A percentile compares a stretch with the other conserved stretches of the same genome.
Evolutionary conservation across 2,888 invertebrate species (phyloP).

Genomic region (Cabera pusaria): DNA sequence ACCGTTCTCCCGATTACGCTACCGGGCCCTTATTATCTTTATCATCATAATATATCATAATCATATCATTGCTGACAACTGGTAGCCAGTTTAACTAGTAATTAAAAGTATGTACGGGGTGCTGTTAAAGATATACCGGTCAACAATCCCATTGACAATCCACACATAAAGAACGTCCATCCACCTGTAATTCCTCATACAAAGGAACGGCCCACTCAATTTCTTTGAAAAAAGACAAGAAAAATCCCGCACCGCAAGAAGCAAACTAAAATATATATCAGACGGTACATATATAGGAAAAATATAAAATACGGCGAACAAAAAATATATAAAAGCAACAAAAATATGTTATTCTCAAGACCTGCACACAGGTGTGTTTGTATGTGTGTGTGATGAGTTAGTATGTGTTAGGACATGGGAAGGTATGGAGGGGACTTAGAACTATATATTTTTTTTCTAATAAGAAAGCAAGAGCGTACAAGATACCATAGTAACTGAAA

Average conservation of each 20-base stretch:
- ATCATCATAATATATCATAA: too few species aligned
- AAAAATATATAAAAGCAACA: conserved; percentile 82
- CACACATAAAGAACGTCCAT: too few species aligned
- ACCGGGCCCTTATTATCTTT: too few species aligned
- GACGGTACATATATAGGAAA: conserved; percentile 61
- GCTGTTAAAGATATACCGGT: too few species aligned
- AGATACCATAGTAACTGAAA: too few species aligned
- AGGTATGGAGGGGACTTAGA: conserved; percentile 41
- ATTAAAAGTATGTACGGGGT: too few species aligned
- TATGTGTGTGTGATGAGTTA: conserved; percentile 38
- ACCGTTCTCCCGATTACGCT: too few species aligned
- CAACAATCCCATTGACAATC: too few species aligned
- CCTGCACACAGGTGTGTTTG: conserved; percentile 67
- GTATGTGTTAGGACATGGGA: conserved; percentile 22
- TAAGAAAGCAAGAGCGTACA: too few species aligned
- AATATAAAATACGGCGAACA: conserved; percentile 77
- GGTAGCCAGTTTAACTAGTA: too few species aligned
- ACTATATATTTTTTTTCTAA: conserved; percentile 1
- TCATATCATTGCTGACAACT: too few species aligned
- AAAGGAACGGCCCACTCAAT: conserved; percentile 16
- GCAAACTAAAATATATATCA: conserved; percentile 42
- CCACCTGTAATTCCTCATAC: conserved; percentile 4
- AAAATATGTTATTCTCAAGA: conserved; percentile 82
- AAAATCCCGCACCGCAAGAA: conserved; percentile 39
- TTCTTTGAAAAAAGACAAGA: conserved; percentile 27